Percentiles rank a stretch among this genome's conserved stretches.
These are phyloP conservation scores for Hipparchia sbordonii DNA, from an alignment of 2,888 invertebrate genomes.

Conservation along the genomic window DNA sequence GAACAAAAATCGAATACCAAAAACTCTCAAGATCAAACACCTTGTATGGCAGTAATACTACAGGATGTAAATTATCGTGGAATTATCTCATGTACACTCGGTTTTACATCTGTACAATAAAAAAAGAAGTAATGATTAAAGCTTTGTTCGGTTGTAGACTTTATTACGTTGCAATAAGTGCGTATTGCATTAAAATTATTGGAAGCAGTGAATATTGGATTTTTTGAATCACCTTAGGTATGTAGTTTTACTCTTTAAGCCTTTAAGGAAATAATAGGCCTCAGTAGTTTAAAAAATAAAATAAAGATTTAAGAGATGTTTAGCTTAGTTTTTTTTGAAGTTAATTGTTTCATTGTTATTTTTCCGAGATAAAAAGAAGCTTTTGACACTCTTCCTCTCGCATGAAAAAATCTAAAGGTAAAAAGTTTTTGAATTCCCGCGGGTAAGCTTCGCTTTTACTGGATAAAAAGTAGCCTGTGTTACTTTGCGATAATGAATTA, in stretches of 20 bases:
- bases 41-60: slow-evolving; percentile 21
- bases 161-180: background rate
- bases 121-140: background rate
- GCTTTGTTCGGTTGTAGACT: background rate
- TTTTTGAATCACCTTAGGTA: background rate
- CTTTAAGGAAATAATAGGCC: background rate
- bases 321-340: no score
- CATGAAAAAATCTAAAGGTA: no score
- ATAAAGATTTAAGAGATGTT: no score
- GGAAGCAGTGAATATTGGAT: background rate
- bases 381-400: no score
- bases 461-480: no score
- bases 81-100: slow-evolving; percentile 1
- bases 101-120: slow-evolving; percentile 4
- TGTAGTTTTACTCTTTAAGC: background rate
- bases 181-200: background rate
- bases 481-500: no score
- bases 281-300: no score
- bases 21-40: slow-evolving; percentile 27
- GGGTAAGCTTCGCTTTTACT: no score
- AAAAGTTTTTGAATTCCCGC: no score
- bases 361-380: no score
- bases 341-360: no score
- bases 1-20: slow-evolving; percentile 13
- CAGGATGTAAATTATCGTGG: slow-evolving; percentile 24